Base-by-base conservation (phyloP, 2,888 invertebrate species). In the Mechanitis mazaeus region DNA sequence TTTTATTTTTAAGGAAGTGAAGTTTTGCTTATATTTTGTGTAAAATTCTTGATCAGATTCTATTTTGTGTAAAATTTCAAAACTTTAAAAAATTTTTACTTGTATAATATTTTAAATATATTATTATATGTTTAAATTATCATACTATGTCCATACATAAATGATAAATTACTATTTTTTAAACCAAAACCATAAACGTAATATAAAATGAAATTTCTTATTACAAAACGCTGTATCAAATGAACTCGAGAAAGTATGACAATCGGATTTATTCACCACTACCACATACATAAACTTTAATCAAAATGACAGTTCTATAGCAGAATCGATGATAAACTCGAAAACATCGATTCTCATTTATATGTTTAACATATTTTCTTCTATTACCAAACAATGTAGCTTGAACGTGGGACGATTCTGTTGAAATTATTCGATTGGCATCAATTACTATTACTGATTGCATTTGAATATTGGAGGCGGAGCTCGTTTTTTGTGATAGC, bases 391-490 rank as follows among this genome's bases (percentile, higher is more conserved):
- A 60, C 59, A 31, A 59, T 61, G 65, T 65, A 55, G 65, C 64
- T 38, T 59, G 45, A 46, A n/a, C 55, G 65, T 65, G 64, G 65
- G 65, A 38, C 50, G 50, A 50, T 50, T 50, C 31, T 50, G 62
- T 35, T 54, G 59, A 63, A 59, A 59, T 31, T 63, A 58, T 50
- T 66, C 66, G 58, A 60, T 64, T 58, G 66, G 64, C 64, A 56
- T 64, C 61, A 64, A 64, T 66, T 62, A 66, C 60, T 38, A 45
- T 63, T 60, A 60, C 47, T 59, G 65, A 64, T 64, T 66, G 63
- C 59, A 58, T 56, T 58, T 56, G 47, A 54, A 64, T 61, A 58
- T 55, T 62, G 60, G 64, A 60, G 64, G 66, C 54, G 47, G 54
- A 54, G 53, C 57, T 57, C 54, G 46, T 61, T 54, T n/a, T 35